These are phyloP conservation scores for Achlya flavicornis DNA, from an alignment of 2,888 invertebrate genomes.

Conservation along the genomic window DNA sequence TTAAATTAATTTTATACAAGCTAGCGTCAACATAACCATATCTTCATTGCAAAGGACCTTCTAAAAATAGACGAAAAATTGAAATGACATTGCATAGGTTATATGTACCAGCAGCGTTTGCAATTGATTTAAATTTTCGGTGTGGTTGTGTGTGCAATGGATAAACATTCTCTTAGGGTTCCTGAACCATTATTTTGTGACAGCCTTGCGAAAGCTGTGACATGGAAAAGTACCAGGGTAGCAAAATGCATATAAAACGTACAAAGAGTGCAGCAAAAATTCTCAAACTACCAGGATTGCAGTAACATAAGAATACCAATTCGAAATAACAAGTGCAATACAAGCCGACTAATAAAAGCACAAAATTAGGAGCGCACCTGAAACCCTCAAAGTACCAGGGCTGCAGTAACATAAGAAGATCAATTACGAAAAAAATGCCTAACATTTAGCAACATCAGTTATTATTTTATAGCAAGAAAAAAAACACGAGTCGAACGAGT, in stretches of 20 bases:
- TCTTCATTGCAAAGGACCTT: not conserved
- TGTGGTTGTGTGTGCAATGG: not conserved
- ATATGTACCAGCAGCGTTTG: not conserved
- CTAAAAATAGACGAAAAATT: not conserved
- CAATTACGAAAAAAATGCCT: slow-evolving; percentile 13
- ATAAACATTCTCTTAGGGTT: not conserved
- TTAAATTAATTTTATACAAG: slow-evolving; percentile 30
- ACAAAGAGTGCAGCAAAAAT: not conserved
- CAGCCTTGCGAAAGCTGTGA: no score
- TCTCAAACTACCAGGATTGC: not conserved
- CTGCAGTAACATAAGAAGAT: slow-evolving; percentile 35
- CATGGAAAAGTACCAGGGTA: no score
- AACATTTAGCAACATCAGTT: slow-evolving; percentile 1
- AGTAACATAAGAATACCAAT: not conserved
- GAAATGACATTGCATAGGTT: not conserved
- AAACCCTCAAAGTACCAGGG: slow-evolving; percentile 53
- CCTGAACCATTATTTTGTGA: no score
- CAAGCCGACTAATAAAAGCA: no score
- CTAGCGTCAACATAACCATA: no score
- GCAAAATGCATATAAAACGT: no score
- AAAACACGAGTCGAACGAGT: slow-evolving; percentile 50
- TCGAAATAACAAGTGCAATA: no score
- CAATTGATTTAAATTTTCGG: not conserved
- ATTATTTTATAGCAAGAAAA: slow-evolving; percentile 4
- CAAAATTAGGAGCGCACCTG: not conserved